These are phyloP conservation scores for Marronus borbonicus DNA, from an alignment of 2,888 invertebrate species.

Conservation along the genomic window DNA sequence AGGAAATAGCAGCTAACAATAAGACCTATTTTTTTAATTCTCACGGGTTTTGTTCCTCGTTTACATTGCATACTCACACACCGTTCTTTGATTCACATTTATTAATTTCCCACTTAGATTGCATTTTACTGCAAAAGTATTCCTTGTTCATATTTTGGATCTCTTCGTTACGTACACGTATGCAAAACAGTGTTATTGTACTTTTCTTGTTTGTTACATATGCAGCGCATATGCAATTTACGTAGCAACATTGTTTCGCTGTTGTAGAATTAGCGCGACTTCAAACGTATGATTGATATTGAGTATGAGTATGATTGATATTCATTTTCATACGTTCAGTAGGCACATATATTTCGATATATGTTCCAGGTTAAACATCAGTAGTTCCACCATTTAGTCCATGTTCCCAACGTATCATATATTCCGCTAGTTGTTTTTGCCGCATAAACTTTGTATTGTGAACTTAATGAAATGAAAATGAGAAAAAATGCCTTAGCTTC, in stretches of 20 bases:
- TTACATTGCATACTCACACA: conserved; percentile 5
- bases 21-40: conserved; percentile 11
- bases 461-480: too few relatives aligned
- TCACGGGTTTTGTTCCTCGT: conserved; percentile 6
- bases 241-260: background rate
- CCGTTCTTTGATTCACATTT: background rate
- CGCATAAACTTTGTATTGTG: too few relatives aligned
- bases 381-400: too few relatives aligned
- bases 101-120: conserved; percentile 16
- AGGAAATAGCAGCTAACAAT: conserved; percentile 1
- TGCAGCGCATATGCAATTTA: background rate
- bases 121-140: background rate
- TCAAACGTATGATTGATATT: too few relatives aligned
- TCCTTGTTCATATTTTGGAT: conserved; percentile 3
- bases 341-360: too few relatives aligned
- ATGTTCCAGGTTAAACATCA: too few relatives aligned
- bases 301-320: too few relatives aligned
- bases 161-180: background rate
- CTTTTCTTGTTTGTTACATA: background rate
- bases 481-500: too few relatives aligned
- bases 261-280: too few relatives aligned
- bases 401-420: too few relatives aligned
- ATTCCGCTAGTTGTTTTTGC: too few relatives aligned
- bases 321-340: too few relatives aligned
- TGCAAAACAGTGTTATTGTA: background rate